Evolutionary conservation across 1,140 invertebrate genomes (phyloP).

Genomic region (Drosophila ananassae): DNA sequence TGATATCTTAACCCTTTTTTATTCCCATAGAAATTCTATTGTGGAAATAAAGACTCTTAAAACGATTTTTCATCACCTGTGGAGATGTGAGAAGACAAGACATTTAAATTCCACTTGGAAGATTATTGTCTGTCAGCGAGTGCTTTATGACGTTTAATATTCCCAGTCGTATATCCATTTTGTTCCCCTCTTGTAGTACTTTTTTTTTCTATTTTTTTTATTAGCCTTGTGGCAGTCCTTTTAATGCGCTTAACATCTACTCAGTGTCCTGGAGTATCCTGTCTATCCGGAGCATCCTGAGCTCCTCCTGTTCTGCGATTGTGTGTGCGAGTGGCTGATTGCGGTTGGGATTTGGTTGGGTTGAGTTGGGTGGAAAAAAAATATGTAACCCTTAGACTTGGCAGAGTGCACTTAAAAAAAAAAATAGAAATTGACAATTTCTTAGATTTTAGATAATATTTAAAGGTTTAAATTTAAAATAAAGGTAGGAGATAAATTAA

Average conservation of each 20-base stretch:
- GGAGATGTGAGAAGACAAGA: not conserved
- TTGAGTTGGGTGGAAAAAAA: not conserved
- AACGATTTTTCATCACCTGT: slow-evolving; percentile 9
- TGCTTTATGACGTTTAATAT: slow-evolving; percentile 28
- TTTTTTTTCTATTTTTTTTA: slow-evolving; percentile 4
- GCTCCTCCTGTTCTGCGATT: slow-evolving; percentile 28
- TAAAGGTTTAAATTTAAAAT: not conserved
- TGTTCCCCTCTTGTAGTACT: not conserved
- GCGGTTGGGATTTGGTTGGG: slow-evolving; percentile 20
- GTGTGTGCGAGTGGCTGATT: slow-evolving; percentile 14
- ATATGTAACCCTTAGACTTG: slow-evolving; percentile 10
- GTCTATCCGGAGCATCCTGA: slow-evolving; percentile 23
- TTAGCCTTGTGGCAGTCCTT: slow-evolving; percentile 46
- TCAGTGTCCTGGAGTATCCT: slow-evolving; percentile 23
- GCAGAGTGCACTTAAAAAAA: slow-evolving; percentile 15
- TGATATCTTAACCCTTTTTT: not conserved
- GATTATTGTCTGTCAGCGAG: slow-evolving; percentile 25
- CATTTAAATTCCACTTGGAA: slow-evolving; percentile 23
- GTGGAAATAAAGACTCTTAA: not conserved
- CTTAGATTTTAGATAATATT: not conserved
- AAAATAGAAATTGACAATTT: no score
- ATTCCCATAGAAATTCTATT: not conserved
- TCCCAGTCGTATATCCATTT: not conserved
- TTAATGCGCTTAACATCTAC: slow-evolving; percentile 63
- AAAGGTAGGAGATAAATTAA: no score